Conservation (phyloP, 2,797 vertebrate species). For the Onychomys leucogaster region DNA sequence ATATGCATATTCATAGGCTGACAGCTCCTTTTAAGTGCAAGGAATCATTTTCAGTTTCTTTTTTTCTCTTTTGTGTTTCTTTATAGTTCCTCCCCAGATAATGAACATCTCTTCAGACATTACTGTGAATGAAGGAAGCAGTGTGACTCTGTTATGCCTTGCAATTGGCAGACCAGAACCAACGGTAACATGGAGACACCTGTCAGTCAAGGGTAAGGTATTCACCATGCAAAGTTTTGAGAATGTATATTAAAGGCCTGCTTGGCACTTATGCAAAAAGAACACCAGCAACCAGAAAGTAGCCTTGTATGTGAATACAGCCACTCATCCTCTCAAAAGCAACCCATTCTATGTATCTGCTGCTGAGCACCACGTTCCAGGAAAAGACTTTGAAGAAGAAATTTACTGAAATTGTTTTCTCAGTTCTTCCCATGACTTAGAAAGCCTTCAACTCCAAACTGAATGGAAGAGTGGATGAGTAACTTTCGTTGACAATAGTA, state of each 20-base stretch:
- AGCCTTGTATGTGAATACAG: neutral
- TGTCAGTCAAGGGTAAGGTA: slow-evolving; percentile 92
- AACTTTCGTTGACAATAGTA: neutral
- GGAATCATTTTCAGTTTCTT: neutral
- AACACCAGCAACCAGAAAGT: neutral
- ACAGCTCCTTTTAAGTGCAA: neutral
- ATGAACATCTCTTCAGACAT: slow-evolving; percentile 96
- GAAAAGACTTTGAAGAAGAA: neutral
- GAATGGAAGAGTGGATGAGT: neutral
- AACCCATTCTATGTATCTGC: accelerated
- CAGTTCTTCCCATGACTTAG: neutral
- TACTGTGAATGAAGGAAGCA: slow-evolving; percentile 97
- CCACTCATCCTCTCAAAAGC: neutral
- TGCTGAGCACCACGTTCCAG: neutral
- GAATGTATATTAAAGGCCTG: neutral
- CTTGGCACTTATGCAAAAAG: neutral
- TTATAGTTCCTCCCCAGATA: slow-evolving; percentile 95
- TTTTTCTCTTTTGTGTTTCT: slow-evolving; percentile 59
- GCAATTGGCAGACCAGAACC: slow-evolving; percentile 96
- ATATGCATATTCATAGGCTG: neutral
- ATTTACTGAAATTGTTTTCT: neutral
- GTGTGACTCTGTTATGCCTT: slow-evolving; percentile 95
- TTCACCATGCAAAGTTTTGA: neutral
- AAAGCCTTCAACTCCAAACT: neutral
- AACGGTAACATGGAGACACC: slow-evolving; percentile 95